Percentiles rank a stretch among this genome's conserved stretches.
These are phyloP conservation scores for Rhagium mordax DNA, from an alignment of 2,888 invertebrate genomes.

Conservation along the genomic window DNA sequence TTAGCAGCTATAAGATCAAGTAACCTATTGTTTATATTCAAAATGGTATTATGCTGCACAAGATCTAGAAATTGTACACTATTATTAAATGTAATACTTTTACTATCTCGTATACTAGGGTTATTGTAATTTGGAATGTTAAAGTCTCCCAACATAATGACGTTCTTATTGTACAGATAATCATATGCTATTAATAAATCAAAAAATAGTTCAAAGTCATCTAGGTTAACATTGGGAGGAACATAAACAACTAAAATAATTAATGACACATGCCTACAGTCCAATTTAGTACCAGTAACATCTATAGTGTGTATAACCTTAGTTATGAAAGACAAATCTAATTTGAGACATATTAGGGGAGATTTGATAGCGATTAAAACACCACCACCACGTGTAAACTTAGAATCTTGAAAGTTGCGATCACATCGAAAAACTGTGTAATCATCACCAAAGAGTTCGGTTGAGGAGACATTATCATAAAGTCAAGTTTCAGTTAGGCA, in stretches of 20 bases:
- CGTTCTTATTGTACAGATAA: not conserved
- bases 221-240: not conserved
- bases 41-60: not conserved
- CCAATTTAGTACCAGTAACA: no score
- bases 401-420: no score
- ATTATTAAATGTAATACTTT: no score
- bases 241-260: not conserved
- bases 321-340: no score
- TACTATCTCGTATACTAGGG: not conserved
- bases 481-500: no score
- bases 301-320: no score
- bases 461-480: no score
- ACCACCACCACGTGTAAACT: no score
- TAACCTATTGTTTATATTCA: not conserved
- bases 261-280: not conserved
- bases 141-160: not conserved
- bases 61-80: not conserved
- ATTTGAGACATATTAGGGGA: no score
- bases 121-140: not conserved
- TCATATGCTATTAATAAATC: not conserved
- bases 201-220: not conserved
- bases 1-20: not conserved
- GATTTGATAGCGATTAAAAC: no score
- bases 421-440: no score
- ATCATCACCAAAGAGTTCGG: no score